Conservation (phyloP, 2,797 vertebrate species). For the Gymnodraco acuticeps region DNA sequence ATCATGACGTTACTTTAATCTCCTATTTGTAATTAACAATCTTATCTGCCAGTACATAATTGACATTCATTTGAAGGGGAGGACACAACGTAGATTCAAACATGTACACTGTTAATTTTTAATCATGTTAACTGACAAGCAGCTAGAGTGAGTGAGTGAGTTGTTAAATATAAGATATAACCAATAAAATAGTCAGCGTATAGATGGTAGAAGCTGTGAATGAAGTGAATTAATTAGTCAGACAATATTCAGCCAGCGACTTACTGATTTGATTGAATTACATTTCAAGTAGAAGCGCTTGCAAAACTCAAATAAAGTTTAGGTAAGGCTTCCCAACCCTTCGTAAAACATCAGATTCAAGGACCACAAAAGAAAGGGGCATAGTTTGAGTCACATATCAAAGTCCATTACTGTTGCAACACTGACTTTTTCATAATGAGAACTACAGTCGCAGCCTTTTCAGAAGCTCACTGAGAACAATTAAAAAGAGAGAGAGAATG, state of each 20-base stretch:
- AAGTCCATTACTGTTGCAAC: too few relatives aligned
- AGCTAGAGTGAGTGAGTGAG: background rate
- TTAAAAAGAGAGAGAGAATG: too few relatives aligned
- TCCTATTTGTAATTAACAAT: conserved; percentile 26
- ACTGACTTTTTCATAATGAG: too few relatives aligned
- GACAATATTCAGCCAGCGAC: background rate
- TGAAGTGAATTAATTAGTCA: background rate
- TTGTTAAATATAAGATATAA: background rate
- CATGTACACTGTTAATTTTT: background rate
- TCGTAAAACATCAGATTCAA: too few relatives aligned
- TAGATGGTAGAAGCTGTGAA: background rate
- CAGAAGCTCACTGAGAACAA: too few relatives aligned
- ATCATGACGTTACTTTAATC: conserved; percentile 22
- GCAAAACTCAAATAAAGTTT: too few relatives aligned
- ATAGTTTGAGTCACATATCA: too few relatives aligned
- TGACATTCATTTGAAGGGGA: background rate
- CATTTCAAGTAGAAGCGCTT: too few relatives aligned
- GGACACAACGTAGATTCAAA: background rate
- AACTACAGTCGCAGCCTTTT: too few relatives aligned
- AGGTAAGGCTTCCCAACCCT: too few relatives aligned
- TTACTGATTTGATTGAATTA: too few relatives aligned
- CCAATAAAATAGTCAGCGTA: background rate
- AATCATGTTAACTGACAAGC: background rate
- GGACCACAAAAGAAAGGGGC: too few relatives aligned
- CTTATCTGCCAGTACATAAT: background rate